phyloP scores from a whole-genome alignment of 2,888 invertebrate genomes.

The Agriopis leucophaearia region DNA sequence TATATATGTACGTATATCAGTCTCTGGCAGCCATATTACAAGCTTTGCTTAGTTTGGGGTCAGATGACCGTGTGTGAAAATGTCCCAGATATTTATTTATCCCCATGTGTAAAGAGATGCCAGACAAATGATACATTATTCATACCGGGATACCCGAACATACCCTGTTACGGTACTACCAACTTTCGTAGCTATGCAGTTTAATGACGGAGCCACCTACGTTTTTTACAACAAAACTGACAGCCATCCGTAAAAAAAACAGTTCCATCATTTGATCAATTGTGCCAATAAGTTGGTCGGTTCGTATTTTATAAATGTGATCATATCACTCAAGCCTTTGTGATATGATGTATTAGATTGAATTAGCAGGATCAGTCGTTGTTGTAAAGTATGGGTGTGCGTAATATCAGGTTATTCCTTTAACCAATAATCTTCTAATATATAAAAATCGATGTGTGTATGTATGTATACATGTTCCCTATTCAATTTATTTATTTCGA shows the following conservation, averaged over 20 bases:
- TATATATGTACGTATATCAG: too few relatives aligned
- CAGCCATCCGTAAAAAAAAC: too few relatives aligned
- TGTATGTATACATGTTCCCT: too few relatives aligned
- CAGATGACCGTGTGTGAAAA: too few relatives aligned
- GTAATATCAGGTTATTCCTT: too few relatives aligned
- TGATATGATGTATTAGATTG: conserved; percentile 18
- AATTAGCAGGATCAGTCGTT: not conserved
- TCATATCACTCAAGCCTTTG: conserved; percentile 19
- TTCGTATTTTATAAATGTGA: conserved; percentile 25
- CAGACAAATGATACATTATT: conserved; percentile 32
- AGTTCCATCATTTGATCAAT: not conserved
- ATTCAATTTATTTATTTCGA: too few relatives aligned
- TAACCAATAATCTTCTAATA: too few relatives aligned
- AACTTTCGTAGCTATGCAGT: not conserved
- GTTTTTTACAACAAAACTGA: not conserved
- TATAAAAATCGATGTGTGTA: too few relatives aligned
- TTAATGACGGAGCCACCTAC: not conserved
- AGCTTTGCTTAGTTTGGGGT: too few relatives aligned
- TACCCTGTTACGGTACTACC: not conserved
- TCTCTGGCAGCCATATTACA: too few relatives aligned
- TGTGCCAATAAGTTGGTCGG: not conserved
- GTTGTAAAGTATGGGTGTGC: too few relatives aligned
- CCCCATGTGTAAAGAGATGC: conserved; percentile 14
- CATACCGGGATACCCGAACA: conserved; percentile 17
- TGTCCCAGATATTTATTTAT: not conserved